Evolutionary conservation across 2,113 vertebrate genomes (phyloP).

Genomic region (Rhinolophus ferrumequinum): DNA sequence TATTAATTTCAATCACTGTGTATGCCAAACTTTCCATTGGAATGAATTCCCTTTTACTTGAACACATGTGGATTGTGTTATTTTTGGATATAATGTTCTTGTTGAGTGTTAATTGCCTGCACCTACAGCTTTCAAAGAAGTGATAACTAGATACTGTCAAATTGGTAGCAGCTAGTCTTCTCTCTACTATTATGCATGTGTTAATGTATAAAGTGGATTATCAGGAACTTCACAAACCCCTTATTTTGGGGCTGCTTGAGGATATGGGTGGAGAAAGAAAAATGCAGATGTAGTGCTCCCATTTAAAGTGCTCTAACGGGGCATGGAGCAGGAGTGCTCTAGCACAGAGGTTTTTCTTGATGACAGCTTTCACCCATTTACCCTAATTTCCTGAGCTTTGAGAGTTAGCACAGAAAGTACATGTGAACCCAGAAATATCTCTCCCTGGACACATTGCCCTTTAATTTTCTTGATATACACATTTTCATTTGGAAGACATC

Average conservation of each 20-base stretch:
- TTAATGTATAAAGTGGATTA: conserved; percentile 87
- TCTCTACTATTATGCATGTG: conserved; percentile 47
- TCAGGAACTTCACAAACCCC: conserved; percentile 64
- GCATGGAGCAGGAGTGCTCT: conserved; percentile 11
- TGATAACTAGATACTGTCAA: conserved; percentile 80
- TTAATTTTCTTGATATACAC: background rate
- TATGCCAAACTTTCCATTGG: conserved; percentile 44
- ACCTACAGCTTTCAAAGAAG: conserved; percentile 78
- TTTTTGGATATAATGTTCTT: conserved; percentile 77
- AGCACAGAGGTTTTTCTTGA: conserved; percentile 31
- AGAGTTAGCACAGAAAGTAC: background rate
- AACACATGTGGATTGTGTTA: conserved; percentile 71
- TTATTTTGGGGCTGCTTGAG: conserved; percentile 52
- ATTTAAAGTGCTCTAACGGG: conserved; percentile 76
- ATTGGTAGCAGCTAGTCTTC: conserved; percentile 76
- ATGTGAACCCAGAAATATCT: background rate
- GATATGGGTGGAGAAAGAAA: conserved; percentile 65
- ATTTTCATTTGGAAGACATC: background rate
- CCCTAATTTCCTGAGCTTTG: conserved; percentile 1
- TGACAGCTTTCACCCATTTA: conserved; percentile 46
- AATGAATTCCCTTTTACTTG: conserved; percentile 69
- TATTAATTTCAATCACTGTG: conserved; percentile 23
- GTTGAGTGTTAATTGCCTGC: conserved; percentile 81
- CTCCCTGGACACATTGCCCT: background rate
- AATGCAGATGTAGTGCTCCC: conserved; percentile 52